Evolutionary conservation across 2,888 invertebrate species (phyloP), one percentile per base, ranked within the genome.

Genomic region (Julus scanicus): DNA sequence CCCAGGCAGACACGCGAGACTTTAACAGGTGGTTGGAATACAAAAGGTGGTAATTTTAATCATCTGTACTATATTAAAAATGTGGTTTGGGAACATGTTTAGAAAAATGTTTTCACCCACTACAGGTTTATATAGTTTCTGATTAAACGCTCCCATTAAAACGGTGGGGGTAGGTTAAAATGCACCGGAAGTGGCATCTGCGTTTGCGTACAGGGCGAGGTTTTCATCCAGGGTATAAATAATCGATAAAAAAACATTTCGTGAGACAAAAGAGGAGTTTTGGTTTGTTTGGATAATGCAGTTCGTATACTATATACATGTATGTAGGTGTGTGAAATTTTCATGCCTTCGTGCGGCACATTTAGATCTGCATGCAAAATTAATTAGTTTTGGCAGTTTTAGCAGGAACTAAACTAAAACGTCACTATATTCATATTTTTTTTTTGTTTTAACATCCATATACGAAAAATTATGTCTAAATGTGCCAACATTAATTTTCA

Each of bases 171-270:
- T 80, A 80, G 37, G 80, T 4, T 39, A 39, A 39, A 80, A 80
- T 80, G 80, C 80, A 37, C 80, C 80, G 80, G 80, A 80, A 80
- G 80, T 80, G 80, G 80, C 80, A 80, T 80, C 80, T 80, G 80
- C 80, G 80, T 80, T 80, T 80, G 80, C 80, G 80, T 80, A 15
- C 80, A 39, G 80, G 80, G 80, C 80, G 37, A 80, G 80, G 80
- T 37, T 37, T 29, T 80, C 37, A 80, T 29, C 80, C 80, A 13
- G 29, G 80, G 80, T 80, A 39, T 80, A 80, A 80, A 80, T 80
- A 80, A 80, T 80, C 80, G 80, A 80, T 80, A 39, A 80, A 71
- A 29, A 80, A 80, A 80, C 80, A 80, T 80, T 80, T 80, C 80
- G 80, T 80, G 80, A 80, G 80, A 80, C 80, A 80, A 80, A 80